Evolutionary conservation across 2,113 vertebrate species (phyloP), one percentile per base, ranked within the genome.

Genomic region (Pampusana beccarii): DNA sequence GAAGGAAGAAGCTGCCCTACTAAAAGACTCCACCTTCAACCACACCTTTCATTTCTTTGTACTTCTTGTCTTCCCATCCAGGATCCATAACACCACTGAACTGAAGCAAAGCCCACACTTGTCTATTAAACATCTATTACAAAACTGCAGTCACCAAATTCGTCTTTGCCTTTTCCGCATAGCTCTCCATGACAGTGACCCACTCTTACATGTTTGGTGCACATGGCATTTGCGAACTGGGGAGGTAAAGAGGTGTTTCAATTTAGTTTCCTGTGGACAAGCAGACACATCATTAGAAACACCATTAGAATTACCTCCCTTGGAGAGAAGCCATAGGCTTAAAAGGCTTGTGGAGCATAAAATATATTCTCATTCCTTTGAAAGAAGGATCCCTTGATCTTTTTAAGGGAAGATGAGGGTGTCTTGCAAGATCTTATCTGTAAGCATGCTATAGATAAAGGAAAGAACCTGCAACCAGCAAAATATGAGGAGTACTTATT

Each of bases 331-430:
- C 80, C 82, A 91, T 20, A 64, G 44, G 64, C 84, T 96, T 96
- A 58, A 95, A 95, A 90, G 61, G 8, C 21, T 87, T 88, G 66
- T 66, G 70, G 40, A 92, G n/a, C 31, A 95, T 66, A 92, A 93
- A 87, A 44, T 66, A 66, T 7, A 88, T 94, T 92, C 85, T 86
- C 33, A 38, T 88, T 89, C 61, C 77, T 94, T 92, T 92, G 77
- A 96, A 77, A 93, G 80, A 92, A 93, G 89, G 38, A 81, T 60
- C 18, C 84, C 90, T 95, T 95, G 93, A 96, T 91, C 84, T 94
- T 95, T 77, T 54, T 65, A 88, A 71, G 38, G 65, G 19, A 80
- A 75, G 40, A 56, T 88, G 65, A 90, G 48, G 40, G 36, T 92
- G 84, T 78, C 90, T 89, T 86, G 64, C 54, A 89, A 77, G 56